These are phyloP conservation scores for Florisuga fusca DNA, from an alignment of 2,797 vertebrate genomes.

Conservation along the genomic window DNA sequence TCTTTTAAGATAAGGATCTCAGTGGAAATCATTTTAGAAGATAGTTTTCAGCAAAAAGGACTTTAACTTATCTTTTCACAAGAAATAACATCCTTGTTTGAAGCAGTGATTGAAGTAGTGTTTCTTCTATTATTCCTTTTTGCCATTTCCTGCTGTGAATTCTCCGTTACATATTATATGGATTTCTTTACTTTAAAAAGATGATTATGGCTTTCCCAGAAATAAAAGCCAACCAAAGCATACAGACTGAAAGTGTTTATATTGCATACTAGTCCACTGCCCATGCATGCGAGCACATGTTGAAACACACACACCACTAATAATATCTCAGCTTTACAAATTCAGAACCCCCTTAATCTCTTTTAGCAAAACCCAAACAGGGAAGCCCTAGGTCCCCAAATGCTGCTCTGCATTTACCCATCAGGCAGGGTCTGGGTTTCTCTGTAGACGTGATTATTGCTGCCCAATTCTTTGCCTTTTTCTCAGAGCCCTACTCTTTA, in stretches of 20 bases:
- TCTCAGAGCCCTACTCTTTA: constrained; percentile 25
- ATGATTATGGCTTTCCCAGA: neutral
- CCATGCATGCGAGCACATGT: rapidly evolving
- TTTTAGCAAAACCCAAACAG: constrained; percentile 32
- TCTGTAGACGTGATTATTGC: constrained; percentile 69
- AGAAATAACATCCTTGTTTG: neutral
- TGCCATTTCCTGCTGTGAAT: neutral
- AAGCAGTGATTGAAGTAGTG: neutral
- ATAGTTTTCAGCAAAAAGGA: neutral
- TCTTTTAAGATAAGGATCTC: neutral
- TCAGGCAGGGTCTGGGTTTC: constrained; percentile 64
- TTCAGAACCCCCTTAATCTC: constrained; percentile 61
- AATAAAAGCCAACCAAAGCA: neutral
- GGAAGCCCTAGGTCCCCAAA: constrained; percentile 60
- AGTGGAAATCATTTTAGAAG: neutral
- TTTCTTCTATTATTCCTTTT: neutral
- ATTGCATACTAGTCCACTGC: neutral
- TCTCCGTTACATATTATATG: neutral
- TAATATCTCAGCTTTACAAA: constrained; percentile 7
- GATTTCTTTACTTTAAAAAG: neutral
- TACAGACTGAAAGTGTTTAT: neutral
- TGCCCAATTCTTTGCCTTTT: constrained; percentile 61
- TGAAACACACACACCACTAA: neutral
- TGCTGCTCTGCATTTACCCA: constrained; percentile 70
- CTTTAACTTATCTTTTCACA: neutral